phyloP scores from a whole-genome alignment of 2,797 vertebrate genomes.

The Phoeniculus purpureus region DNA sequence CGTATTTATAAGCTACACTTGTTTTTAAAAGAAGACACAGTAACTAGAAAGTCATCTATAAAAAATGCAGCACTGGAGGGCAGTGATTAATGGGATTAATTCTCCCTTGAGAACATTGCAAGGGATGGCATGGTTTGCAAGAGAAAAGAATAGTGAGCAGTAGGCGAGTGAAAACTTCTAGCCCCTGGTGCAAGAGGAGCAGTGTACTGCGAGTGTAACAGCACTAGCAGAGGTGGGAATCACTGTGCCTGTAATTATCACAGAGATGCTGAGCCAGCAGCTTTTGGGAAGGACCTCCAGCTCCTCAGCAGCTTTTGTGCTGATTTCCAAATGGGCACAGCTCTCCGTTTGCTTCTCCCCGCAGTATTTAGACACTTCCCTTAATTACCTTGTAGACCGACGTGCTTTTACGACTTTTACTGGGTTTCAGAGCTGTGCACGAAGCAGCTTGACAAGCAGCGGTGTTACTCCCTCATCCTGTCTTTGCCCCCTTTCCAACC shows the following conservation, averaged over 20 bases:
- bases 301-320: background rate
- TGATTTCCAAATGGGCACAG: accelerated
- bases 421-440: background rate
- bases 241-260: background rate
- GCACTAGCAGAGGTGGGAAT: background rate
- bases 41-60: background rate
- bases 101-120: background rate
- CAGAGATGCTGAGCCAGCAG: background rate
- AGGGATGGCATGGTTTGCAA: background rate
- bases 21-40: background rate
- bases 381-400: accelerated
- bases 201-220: background rate
- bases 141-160: accelerated
- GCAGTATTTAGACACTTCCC: background rate
- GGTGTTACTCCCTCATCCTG: background rate
- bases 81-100: background rate
- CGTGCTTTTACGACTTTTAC: accelerated
- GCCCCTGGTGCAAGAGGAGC: background rate
- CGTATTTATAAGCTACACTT: no score
- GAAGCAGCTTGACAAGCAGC: background rate
- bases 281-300: background rate
- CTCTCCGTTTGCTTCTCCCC: background rate
- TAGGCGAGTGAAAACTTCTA: background rate
- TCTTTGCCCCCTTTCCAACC: background rate
- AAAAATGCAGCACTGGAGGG: background rate